Evolutionary conservation across 1,140 invertebrate species (phyloP).

Genomic region (Oscheius sp.): DNA sequence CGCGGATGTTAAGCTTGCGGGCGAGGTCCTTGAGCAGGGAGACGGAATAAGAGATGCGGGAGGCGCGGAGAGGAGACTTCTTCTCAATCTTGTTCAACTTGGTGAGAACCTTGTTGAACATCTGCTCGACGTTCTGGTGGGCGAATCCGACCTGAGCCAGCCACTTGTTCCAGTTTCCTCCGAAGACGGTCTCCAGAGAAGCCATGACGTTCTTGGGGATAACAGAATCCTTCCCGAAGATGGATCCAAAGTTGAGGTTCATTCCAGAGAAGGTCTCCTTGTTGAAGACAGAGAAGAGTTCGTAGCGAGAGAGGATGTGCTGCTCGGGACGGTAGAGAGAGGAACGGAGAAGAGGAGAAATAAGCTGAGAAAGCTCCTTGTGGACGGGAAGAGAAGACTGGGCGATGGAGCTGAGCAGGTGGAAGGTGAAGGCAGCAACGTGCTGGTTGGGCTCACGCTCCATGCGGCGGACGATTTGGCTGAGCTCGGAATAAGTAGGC

Average conservation of each 20-base stretch:
- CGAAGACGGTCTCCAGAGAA: constrained; percentile 36
- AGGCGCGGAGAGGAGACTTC: constrained; percentile 14
- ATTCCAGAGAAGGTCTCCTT: constrained; percentile 30
- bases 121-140: constrained; percentile 40
- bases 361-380: constrained; percentile 11
- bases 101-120: constrained; percentile 28
- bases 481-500: constrained; percentile 38
- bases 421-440: constrained; percentile 51
- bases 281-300: constrained; percentile 14
- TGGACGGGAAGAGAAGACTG: constrained; percentile 16
- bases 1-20: constrained; percentile 24
- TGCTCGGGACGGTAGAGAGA: constrained; percentile 5
- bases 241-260: constrained; percentile 24
- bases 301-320: neutral
- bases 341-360: constrained; percentile 4
- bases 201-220: constrained; percentile 44
- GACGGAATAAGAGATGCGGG: neutral
- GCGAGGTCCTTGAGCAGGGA: constrained; percentile 34
- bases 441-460: constrained; percentile 49
- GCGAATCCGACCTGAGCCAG: constrained; percentile 40
- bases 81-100: constrained; percentile 18
- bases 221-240: constrained; percentile 40
- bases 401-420: constrained; percentile 2
- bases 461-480: constrained; percentile 43
- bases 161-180: constrained; percentile 40